Base-by-base conservation (phyloP, 1,140 invertebrate species). In the Lineus longissimus region DNA sequence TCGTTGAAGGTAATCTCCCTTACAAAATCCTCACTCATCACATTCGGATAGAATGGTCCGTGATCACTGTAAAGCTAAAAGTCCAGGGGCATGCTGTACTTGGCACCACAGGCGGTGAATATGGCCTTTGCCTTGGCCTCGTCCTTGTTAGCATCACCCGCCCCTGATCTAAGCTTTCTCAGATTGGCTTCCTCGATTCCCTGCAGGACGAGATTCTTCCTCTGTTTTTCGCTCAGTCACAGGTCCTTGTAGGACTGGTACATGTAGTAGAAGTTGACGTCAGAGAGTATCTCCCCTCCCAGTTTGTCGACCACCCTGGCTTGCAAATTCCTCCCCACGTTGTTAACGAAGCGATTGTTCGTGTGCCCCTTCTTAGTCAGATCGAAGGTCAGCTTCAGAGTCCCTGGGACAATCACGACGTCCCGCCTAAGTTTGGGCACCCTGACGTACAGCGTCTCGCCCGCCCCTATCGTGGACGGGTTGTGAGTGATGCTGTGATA, bases 1-100 rank as follows among this genome's bases (percentile, higher is more conserved):
- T 65, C 55, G 27, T 68, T 64, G 29, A 68, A 68, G 7, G 60
- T 63, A 17, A 65, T 25, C 58, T 65, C 64, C 19, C 59, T 27
- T 41, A 57, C 41, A 31, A 68, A 55, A 54, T 62, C 63, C 43
- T 68, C 62, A 31, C 29, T 51, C 2, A 68, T 51, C 11, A 27
- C 59, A 25, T 33, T 15, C 54, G 63, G 66, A 57, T 67, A 64
- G 56, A 65, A 67, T 2, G 66, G 63, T 45, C 56, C 63, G 29
- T 64, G 62, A 17, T 30, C 59, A 55, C 51, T 59, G 56, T 63
- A 55, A 17, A 67, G 7, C 51, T 64, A 59, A 56, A 67, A 64
- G 30, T 67, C 62, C 27, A 67, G 33, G 0, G 61, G 60, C 29
- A 63, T 65, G 40, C 25, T 55, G 36, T 62, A 60, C 22, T 2